Evolutionary conservation across 2,888 invertebrate genomes (phyloP).

Genomic region (Suillia variegata): DNA sequence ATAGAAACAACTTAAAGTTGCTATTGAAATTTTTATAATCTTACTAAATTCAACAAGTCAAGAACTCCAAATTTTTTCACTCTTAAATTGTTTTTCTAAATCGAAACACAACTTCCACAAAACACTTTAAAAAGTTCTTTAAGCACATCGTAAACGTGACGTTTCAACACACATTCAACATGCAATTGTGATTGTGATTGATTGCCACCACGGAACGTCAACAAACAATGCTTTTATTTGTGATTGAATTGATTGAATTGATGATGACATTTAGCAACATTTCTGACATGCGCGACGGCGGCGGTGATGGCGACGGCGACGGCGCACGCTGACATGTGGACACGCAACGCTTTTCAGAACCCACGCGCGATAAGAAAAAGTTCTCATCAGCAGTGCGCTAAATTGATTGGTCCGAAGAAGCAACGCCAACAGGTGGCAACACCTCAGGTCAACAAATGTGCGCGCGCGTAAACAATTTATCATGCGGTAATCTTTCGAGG

Average conservation of each 20-base stretch:
- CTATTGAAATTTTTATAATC: no score
- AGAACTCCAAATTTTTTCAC: no score
- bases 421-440: background rate
- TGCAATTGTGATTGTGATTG: no score
- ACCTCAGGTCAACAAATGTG: background rate
- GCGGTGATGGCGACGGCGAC: no score
- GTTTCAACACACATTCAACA: background rate
- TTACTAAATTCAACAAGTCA: no score
- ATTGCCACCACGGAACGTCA: background rate
- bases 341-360: conserved; percentile 20
- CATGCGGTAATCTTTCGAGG: background rate
- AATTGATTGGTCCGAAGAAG: background rate
- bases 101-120: no score
- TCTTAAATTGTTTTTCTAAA: no score
- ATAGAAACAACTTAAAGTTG: no score
- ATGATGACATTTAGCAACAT: conserved; percentile 14
- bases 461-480: background rate
- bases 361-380: background rate
- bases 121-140: no score
- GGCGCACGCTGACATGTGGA: conserved; percentile 23
- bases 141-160: no score
- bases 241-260: background rate
- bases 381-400: conserved; percentile 2
- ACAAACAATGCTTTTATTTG: background rate
- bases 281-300: background rate